Conservation (phyloP, 2,113 vertebrate genomes). For the Antechinus stuartii region DNA sequence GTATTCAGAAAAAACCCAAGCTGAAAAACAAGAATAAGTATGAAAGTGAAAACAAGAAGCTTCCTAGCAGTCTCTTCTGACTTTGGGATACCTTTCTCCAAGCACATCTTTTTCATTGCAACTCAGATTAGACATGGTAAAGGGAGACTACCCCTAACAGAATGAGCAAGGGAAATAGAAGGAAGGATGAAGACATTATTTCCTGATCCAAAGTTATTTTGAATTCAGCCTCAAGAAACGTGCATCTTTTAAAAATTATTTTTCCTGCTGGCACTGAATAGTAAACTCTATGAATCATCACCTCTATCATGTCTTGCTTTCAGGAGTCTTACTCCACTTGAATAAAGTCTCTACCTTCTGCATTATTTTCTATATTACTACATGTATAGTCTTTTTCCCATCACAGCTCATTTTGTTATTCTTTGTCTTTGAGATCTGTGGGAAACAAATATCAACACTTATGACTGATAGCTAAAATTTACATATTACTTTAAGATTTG, state of each 20-base stretch:
- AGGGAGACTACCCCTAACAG: neutral
- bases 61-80: neutral
- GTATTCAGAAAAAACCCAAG: neutral
- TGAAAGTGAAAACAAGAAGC: neutral
- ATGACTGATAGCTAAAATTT: neutral
- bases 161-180: neutral
- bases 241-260: neutral
- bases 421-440: neutral
- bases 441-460: neutral
- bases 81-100: neutral
- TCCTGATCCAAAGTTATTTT: neutral
- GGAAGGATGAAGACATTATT: neutral
- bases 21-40: neutral
- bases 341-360: too few species aligned
- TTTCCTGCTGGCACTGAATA: neutral
- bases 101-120: neutral
- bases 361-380: neutral
- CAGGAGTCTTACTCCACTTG: neutral
- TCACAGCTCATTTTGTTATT: neutral
- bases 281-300: too few species aligned
- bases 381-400: neutral
- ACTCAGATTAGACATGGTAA: neutral
- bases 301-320: neutral
- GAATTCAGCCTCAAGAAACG: neutral
- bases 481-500: neutral